Conservation (phyloP, 2,113 vertebrate species). For the Chlorodrepanis virens region DNA sequence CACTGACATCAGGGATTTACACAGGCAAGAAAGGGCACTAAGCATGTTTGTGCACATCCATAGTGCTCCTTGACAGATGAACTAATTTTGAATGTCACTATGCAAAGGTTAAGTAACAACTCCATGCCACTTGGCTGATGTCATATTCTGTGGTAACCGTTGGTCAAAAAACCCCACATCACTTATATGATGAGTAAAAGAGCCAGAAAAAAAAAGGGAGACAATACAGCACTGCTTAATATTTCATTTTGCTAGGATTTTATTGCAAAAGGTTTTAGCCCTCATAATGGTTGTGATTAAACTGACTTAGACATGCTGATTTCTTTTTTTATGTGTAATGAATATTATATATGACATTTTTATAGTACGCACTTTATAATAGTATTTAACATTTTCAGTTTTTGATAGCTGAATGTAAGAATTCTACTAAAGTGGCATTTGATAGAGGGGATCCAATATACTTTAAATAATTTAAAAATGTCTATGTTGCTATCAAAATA, state of each 20-base stretch:
- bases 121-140: neutral
- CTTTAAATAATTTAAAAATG: constrained; percentile 38
- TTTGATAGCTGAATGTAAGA: constrained; percentile 65
- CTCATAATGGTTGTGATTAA: constrained; percentile 71
- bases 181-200: constrained; percentile 28
- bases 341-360: constrained; percentile 77
- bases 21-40: neutral
- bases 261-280: constrained; percentile 69
- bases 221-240: constrained; percentile 67
- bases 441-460: constrained; percentile 37
- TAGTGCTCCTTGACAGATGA: neutral
- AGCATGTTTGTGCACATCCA: neutral
- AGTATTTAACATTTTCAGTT: constrained; percentile 69
- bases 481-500: constrained; percentile 59
- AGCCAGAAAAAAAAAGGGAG: constrained; percentile 15
- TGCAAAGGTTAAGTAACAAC: neutral
- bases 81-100: neutral
- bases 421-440: constrained; percentile 46
- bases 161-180: neutral
- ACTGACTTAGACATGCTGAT: constrained; percentile 72
- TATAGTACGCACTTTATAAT: constrained; percentile 69
- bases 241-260: constrained; percentile 72
- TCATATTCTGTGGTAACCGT: neutral
- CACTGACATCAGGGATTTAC: neutral
- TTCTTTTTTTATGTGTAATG: constrained; percentile 75